These are phyloP conservation scores for Vulpes lagopus DNA, from an alignment of 2,113 vertebrate species.

Conservation along the genomic window DNA sequence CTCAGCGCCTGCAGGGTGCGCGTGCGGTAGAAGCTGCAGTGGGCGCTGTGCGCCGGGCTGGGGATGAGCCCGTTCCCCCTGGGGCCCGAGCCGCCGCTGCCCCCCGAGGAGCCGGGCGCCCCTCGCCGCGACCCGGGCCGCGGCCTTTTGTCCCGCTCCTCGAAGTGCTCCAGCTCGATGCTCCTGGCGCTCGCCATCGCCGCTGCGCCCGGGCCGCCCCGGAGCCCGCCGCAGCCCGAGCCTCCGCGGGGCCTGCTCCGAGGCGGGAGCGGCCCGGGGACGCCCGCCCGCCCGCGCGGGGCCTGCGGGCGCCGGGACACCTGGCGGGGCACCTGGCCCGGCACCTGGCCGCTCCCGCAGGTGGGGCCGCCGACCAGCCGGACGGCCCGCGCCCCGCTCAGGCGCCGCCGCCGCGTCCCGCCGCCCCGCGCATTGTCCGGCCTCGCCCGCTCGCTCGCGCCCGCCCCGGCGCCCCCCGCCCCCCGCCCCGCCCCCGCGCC, in stretches of 20 bases:
- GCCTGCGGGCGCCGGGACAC: conserved; percentile 54
- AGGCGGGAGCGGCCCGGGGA: rapidly evolving
- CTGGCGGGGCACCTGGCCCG: conserved; percentile 56
- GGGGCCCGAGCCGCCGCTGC: conserved; percentile 87
- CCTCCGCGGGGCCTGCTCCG: not conserved
- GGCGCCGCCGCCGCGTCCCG: conserved; percentile 27
- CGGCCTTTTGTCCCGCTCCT: conserved; percentile 94
- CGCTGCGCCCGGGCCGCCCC: not conserved
- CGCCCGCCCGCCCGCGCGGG: rapidly evolving
- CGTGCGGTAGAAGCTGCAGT: conserved; percentile 98
- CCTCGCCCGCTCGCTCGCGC: not conserved
- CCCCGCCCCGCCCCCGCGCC: not conserved
- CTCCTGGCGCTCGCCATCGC: conserved; percentile 92
- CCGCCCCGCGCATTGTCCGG: conserved; percentile 44
- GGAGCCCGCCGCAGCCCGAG: not conserved
- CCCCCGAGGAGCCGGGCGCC: conserved; percentile 87
- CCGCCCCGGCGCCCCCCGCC: conserved; percentile 56
- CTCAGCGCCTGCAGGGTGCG: conserved; percentile 98
- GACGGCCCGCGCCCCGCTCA: conserved; percentile 31
- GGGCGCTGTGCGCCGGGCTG: conserved; percentile 98
- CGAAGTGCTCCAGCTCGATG: conserved; percentile 97
- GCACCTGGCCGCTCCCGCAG: conserved; percentile 62
- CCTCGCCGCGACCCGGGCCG: conserved; percentile 86
- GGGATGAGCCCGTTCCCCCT: conserved; percentile 93
- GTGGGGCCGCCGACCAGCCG: conserved; percentile 13